phyloP scores from a whole-genome alignment of 1,140 invertebrate species.

The Neoseiulus cucumeris region DNA sequence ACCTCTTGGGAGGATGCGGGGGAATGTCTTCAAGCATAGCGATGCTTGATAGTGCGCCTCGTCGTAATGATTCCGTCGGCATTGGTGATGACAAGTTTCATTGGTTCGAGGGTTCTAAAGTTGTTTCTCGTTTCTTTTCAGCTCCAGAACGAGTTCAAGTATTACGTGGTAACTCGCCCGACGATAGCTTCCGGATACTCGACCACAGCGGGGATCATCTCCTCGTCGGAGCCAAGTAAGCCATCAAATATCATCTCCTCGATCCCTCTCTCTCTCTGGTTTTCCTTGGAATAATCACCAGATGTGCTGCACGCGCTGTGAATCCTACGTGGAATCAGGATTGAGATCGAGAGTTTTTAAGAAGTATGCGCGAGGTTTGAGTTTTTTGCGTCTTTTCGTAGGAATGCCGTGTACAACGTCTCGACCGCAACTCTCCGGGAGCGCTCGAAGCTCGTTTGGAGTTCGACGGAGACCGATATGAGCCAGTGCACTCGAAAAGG shows the following conservation, averaged over 20 bases:
- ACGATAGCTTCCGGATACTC: conserved; percentile 69
- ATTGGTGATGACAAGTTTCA: too few species aligned
- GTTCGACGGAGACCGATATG: conserved; percentile 52
- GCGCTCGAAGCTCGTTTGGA: conserved; percentile 44
- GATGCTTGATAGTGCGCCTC: too few species aligned
- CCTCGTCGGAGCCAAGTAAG: conserved; percentile 77
- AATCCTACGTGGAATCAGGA: too few species aligned
- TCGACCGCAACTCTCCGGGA: neutral
- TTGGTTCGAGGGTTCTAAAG: neutral
- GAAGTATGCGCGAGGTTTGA: neutral
- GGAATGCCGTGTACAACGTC: conserved; percentile 21
- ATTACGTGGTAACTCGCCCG: neutral
- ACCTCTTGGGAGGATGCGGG: too few species aligned
- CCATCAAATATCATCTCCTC: neutral
- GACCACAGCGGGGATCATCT: conserved; percentile 66
- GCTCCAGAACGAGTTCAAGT: neutral
- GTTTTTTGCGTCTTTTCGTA: conserved; percentile 34
- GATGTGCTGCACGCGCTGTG: too few species aligned
- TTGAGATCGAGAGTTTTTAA: neutral
- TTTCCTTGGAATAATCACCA: too few species aligned
- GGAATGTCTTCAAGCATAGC: too few species aligned
- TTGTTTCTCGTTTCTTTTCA: neutral
- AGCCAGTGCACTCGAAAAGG: conserved; percentile 70
- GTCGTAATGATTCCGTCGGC: too few species aligned
- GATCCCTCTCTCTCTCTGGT: too few species aligned